Conservation (phyloP, 2,113 vertebrate species). For the Amazona vittata region DNA sequence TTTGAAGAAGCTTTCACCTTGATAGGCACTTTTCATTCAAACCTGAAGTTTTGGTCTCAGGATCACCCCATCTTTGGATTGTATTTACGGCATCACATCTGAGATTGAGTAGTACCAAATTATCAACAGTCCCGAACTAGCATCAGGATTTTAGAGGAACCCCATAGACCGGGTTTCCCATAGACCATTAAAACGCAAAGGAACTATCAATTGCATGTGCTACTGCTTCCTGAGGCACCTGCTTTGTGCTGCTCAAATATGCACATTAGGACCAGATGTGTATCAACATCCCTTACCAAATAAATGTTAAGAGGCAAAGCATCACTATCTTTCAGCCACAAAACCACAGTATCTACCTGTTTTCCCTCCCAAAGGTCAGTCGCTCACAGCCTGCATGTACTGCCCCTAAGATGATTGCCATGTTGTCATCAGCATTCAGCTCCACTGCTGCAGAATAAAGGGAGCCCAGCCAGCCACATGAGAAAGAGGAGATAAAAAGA, state of each 20-base stretch:
- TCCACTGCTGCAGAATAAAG: constrained; percentile 48
- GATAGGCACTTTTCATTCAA: background rate
- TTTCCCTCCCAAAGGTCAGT: constrained; percentile 34
- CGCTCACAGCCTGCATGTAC: background rate
- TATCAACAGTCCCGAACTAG: background rate
- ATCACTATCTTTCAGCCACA: background rate
- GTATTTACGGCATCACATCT: background rate
- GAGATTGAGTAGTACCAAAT: background rate
- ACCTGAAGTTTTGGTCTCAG: background rate
- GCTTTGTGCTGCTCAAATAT: background rate
- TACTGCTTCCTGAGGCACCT: background rate
- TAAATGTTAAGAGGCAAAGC: constrained; percentile 16
- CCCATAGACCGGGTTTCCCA: background rate
- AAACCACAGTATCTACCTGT: background rate
- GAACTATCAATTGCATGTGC: background rate
- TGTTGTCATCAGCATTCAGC: constrained; percentile 77
- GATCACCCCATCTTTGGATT: background rate
- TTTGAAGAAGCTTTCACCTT: background rate
- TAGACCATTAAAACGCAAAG: background rate
- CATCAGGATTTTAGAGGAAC: background rate
- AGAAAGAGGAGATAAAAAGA: constrained; percentile 75
- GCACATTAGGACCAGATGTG: background rate
- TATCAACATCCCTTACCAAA: background rate
- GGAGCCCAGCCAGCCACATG: constrained; percentile 52
- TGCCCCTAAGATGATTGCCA: constrained; percentile 37